phyloP scores from a whole-genome alignment of 2,797 vertebrate species.

The Carapus acus region DNA sequence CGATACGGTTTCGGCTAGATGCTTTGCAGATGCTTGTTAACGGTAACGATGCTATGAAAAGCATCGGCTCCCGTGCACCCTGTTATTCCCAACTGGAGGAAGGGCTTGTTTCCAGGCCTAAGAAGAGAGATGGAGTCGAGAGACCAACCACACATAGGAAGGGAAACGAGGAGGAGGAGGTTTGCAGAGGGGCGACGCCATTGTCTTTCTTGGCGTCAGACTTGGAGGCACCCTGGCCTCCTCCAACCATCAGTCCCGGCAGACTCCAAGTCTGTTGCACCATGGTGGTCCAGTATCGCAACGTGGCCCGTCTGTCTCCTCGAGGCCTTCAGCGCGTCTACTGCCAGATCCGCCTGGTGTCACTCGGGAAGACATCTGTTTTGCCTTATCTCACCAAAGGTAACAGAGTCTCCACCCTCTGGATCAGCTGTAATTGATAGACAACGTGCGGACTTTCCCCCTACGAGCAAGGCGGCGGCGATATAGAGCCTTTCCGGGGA shows the following conservation, averaged over 20 bases:
- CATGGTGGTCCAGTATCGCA: slow-evolving; percentile 60
- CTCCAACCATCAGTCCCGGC: slow-evolving; percentile 24
- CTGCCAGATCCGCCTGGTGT: slow-evolving; percentile 37
- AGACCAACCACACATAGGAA: slow-evolving; percentile 33
- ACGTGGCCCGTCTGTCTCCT: slow-evolving; percentile 45
- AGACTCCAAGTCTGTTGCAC: slow-evolving; percentile 54
- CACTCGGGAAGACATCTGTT: slow-evolving; percentile 41
- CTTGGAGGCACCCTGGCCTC: slow-evolving; percentile 57
- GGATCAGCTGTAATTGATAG: slow-evolving; percentile 36
- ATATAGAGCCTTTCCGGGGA: slow-evolving; percentile 45
- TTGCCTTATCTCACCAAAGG: slow-evolving; percentile 34
- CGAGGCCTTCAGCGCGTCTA: slow-evolving; percentile 37
- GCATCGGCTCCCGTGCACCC: slow-evolving; percentile 23
- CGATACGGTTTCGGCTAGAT: slow-evolving; percentile 20
- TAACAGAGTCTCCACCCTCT: slow-evolving; percentile 24
- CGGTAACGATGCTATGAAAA: slow-evolving; percentile 29
- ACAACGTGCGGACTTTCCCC: slow-evolving; percentile 37
- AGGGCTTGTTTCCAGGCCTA: slow-evolving; percentile 8
- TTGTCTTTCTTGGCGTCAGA: slow-evolving; percentile 63
- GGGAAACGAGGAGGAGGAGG: slow-evolving; percentile 41
- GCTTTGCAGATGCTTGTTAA: slow-evolving; percentile 44
- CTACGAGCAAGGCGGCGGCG: slow-evolving; percentile 23
- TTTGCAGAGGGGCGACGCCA: slow-evolving; percentile 47
- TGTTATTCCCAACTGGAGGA: slow-evolving; percentile 5
- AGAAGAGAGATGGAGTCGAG: slow-evolving; percentile 5